phyloP scores from a whole-genome alignment of 92 coral and sea anemone genomes.

The Galaxea fascicularis region DNA sequence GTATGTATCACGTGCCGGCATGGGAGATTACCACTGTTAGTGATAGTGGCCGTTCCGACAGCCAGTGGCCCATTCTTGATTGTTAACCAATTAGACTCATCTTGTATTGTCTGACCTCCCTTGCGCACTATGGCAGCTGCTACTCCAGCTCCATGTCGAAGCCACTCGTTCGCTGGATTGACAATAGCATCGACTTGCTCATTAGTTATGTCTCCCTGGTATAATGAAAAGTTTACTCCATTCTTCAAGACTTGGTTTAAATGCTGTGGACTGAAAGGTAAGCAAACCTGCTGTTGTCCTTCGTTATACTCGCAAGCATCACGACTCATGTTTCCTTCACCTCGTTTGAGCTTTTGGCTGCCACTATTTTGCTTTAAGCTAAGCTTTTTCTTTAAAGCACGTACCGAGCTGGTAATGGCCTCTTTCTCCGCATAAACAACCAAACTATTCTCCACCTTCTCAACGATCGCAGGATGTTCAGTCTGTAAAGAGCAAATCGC shows the following conservation, averaged over 20 bases:
- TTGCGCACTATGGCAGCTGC: conserved; percentile 81
- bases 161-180: conserved; percentile 74
- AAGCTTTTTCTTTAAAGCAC: conserved; percentile 17
- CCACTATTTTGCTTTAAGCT: neutral
- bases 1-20: conserved; percentile 59
- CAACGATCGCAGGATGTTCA: conserved; percentile 35
- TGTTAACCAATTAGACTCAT: conserved; percentile 35
- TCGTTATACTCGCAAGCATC: neutral
- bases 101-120: conserved; percentile 74
- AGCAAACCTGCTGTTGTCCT: neutral
- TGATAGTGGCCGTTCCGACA: conserved; percentile 38
- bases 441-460: conserved; percentile 3
- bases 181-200: conserved; percentile 76
- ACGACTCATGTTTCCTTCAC: neutral
- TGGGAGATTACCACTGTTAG: conserved; percentile 54
- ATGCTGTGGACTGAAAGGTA: neutral
- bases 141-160: conserved; percentile 69
- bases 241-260: conserved; percentile 22
- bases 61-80: neutral
- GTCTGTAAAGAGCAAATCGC: neutral
- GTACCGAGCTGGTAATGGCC: neutral
- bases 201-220: conserved; percentile 78
- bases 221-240: conserved; percentile 50
- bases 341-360: neutral
- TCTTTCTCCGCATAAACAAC: conserved; percentile 32